Conservation (phyloP, 2,113 vertebrate genomes). For the Carassius carassius region DNA sequence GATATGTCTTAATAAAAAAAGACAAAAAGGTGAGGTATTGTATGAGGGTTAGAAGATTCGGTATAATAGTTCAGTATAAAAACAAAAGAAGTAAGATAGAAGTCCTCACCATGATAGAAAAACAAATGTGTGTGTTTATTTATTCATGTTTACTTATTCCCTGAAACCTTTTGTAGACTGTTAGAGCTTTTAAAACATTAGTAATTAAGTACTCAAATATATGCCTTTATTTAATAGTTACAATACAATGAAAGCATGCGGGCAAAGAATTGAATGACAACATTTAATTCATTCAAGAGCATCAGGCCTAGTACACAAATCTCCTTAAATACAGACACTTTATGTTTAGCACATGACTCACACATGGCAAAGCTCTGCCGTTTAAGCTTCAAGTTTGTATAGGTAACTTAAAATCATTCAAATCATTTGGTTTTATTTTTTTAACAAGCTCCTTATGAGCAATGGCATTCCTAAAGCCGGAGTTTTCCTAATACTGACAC, state of each 20-base stretch:
- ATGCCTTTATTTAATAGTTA: background rate
- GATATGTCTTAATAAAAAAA: background rate
- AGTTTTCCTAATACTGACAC: background rate
- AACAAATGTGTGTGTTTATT: background rate
- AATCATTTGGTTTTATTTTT: background rate
- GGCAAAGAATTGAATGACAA: background rate
- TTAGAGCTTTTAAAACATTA: background rate
- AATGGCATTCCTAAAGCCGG: background rate
- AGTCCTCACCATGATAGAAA: background rate
- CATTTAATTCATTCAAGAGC: background rate
- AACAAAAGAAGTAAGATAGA: background rate
- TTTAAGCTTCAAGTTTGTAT: background rate
- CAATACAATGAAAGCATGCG: background rate
- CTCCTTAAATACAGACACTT: background rate
- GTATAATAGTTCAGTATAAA: background rate
- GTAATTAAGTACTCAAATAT: background rate
- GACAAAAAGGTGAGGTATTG: too few species aligned
- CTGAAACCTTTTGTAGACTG: background rate
- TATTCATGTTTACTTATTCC: constrained; percentile 6
- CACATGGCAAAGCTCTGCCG: background rate
- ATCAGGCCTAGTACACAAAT: background rate
- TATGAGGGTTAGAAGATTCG: background rate
- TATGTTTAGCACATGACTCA: background rate
- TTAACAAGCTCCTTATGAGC: background rate
- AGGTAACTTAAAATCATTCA: background rate